Evolutionary conservation across 2,113 vertebrate species (phyloP).

Genomic region (Ptilorrhoa leucosticta): DNA sequence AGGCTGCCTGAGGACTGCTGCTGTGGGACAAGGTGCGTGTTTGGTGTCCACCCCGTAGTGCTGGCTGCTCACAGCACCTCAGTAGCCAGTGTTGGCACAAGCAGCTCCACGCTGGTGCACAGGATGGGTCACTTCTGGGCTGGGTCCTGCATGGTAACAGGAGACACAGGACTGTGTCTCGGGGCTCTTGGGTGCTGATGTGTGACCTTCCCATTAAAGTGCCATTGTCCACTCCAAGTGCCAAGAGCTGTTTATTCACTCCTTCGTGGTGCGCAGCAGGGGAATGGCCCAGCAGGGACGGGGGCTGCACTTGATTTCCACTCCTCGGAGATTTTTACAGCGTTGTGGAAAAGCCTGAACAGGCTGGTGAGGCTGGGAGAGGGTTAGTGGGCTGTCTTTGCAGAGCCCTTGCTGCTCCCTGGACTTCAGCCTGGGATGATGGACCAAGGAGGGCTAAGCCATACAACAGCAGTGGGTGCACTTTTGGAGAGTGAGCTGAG

Average conservation of each 20-base stretch:
- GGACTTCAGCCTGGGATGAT: background rate
- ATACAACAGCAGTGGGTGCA: background rate
- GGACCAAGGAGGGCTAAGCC: background rate
- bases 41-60: no score
- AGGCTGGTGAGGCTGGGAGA: background rate
- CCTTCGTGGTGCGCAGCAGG: rapidly evolving
- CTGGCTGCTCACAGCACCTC: background rate
- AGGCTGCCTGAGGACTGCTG: background rate
- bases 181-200: background rate
- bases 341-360: background rate
- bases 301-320: background rate
- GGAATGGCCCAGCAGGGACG: background rate
- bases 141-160: background rate
- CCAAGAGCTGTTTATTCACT: background rate
- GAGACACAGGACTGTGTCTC: rapidly evolving
- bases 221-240: background rate
- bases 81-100: background rate
- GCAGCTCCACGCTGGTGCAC: rapidly evolving
- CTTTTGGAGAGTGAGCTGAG: background rate
- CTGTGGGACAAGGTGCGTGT: rapidly evolving
- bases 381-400: background rate
- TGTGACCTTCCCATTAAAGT: conserved; percentile 22
- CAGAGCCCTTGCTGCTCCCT: background rate
- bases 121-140: background rate
- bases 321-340: background rate